These are phyloP conservation scores for Nixonia krombeini DNA, from an alignment of 1,140 invertebrate species.

Conservation along the genomic window DNA sequence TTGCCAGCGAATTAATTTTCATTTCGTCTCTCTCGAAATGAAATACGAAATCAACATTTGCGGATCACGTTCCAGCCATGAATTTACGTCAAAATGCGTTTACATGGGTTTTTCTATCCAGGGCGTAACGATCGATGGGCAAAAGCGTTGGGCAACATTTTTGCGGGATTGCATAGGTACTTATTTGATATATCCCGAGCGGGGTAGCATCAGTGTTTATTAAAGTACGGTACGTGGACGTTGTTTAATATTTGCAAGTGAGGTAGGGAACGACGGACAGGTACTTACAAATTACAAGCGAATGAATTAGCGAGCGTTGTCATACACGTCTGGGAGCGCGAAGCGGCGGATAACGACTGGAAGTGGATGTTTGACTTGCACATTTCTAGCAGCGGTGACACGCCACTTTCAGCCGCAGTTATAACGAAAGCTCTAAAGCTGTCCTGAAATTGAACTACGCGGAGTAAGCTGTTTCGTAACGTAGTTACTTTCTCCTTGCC, in stretches of 20 bases:
- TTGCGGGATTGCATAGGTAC: no score
- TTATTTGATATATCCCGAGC: no score
- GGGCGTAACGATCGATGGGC: no score
- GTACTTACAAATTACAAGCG: slow-evolving; percentile 46
- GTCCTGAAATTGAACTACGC: slow-evolving; percentile 26
- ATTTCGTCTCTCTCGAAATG: no score
- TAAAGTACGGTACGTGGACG: not conserved
- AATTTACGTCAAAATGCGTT: no score
- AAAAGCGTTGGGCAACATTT: no score
- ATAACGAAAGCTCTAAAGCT: slow-evolving; percentile 19
- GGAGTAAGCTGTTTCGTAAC: slow-evolving; percentile 37
- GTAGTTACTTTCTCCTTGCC: slow-evolving; percentile 19
- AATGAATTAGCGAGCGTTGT: slow-evolving; percentile 34
- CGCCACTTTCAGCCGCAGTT: slow-evolving; percentile 22
- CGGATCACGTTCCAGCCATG: no score
- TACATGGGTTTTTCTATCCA: no score
- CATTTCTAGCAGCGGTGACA: slow-evolving; percentile 59
- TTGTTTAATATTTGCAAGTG: slow-evolving; percentile 41
- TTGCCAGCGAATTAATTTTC: no score
- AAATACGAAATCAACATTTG: no score
- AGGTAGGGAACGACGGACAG: slow-evolving; percentile 33
- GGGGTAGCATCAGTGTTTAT: not conserved
- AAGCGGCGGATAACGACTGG: slow-evolving; percentile 58
- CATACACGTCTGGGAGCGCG: slow-evolving; percentile 28
- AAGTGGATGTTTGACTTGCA: slow-evolving; percentile 68